Evolutionary conservation across 2,888 invertebrate genomes (phyloP), one percentile per base, ranked within the genome.

Genomic region (Leptinotarsa tumamoca): DNA sequence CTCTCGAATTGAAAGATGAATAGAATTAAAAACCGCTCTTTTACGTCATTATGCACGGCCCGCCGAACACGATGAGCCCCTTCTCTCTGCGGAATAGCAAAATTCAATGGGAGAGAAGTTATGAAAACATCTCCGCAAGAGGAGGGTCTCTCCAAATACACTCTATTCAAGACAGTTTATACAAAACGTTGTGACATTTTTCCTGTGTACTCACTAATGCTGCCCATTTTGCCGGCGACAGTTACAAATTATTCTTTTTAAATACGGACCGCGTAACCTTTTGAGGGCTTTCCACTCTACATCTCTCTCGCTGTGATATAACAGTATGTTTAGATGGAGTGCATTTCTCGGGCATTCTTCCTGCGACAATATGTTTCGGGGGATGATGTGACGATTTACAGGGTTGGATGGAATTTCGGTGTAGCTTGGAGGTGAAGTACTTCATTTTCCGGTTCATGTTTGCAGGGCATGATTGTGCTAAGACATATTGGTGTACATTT

Each of bases 161-260:
- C 80, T 78, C 80, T 74, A 80, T 80, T 79, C 76, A 78, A 73
- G 77, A 77, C 80, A 73, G 81, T 81, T 80, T 81, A 80, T 82
- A 79, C 79, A 78, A 81, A 81, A 81, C 80, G 82, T 75, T 82
- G 81, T 80, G 83, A 82, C 82, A 82, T 81, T 81, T 81, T 78
- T 80, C 67, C 82, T 80, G 82, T 82, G 81, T 82, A 83, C 82
- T 79, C 82, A 79, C 83, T 83, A 83, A 83, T 83, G 83, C 83
- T 81, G 78, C 81, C 82, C 82, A 83, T 83, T 83, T 80, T 80
- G 78, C 61, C 52, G 74, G 73, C 82, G 83, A 83, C 83, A 83
- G 83, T 82, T 80, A 83, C 82, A 83, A 83, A 83, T 83, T 81
- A 82, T 80, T 78, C 83, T 83, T 83, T 83, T 83, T 83, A 81